These are phyloP conservation scores for Conchocele bisecta DNA, from an alignment of 2,888 invertebrate species.

Conservation along the genomic window DNA sequence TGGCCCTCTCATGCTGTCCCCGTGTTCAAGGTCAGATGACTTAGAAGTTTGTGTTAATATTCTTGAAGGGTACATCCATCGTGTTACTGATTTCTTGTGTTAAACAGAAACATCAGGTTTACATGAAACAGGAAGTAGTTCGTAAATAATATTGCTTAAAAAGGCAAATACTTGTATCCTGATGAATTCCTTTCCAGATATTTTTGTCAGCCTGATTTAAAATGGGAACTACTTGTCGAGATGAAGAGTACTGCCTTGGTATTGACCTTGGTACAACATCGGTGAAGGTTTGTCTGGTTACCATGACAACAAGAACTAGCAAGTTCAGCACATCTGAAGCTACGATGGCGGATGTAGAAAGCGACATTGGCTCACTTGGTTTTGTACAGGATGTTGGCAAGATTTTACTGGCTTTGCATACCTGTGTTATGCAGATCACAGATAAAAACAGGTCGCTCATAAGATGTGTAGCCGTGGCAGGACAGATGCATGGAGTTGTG, in stretches of 20 bases:
- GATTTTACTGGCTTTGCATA: conserved; percentile 90
- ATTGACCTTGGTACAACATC: conserved; percentile 95
- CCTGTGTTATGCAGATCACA: conserved; percentile 89
- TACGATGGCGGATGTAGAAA: conserved; percentile 87
- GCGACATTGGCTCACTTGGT: conserved; percentile 87
- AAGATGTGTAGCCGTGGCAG: conserved; percentile 73
- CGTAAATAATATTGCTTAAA: no score
- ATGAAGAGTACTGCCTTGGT: conserved; percentile 85
- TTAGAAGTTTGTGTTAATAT: no score
- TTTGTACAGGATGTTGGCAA: conserved; percentile 93
- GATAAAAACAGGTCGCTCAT: conserved; percentile 85
- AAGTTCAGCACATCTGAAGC: conserved; percentile 86
- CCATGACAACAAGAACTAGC: conserved; percentile 86
- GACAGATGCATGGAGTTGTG: conserved; percentile 94
- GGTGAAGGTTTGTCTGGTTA: conserved; percentile 90
- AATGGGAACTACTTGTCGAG: no score
- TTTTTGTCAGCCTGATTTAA: no score
- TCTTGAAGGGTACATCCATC: no score
- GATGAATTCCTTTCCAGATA: no score
- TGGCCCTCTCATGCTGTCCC: no score
- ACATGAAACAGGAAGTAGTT: no score
- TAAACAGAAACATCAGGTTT: no score
- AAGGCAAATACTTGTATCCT: no score
- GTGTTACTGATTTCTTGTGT: no score
- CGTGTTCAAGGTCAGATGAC: no score